Conservation (phyloP, 2,113 vertebrate species). For the Terrapene triunguis region DNA sequence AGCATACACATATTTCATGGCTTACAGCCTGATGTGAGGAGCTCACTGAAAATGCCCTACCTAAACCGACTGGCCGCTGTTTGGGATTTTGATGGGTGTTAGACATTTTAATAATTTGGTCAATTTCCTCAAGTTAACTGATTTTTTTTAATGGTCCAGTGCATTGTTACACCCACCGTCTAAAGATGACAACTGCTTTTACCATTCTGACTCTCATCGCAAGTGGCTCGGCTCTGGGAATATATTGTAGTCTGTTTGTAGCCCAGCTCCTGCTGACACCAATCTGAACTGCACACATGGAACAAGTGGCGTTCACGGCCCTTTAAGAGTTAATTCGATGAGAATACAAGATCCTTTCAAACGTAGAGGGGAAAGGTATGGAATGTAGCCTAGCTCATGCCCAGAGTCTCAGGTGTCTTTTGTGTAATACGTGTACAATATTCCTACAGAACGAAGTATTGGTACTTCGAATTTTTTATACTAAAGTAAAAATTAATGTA, state of each 20-base stretch:
- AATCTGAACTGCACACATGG: fast-evolving
- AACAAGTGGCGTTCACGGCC: not conserved
- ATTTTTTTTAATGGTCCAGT: not conserved
- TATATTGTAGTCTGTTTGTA: not conserved
- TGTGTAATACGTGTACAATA: fast-evolving
- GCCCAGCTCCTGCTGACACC: not conserved
- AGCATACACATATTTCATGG: not conserved
- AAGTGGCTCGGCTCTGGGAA: fast-evolving
- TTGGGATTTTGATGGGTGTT: not conserved
- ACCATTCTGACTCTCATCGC: no score
- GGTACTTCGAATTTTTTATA: not conserved
- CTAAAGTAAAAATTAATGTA: not conserved
- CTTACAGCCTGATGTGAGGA: not conserved
- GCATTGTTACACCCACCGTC: fast-evolving
- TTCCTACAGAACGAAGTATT: not conserved
- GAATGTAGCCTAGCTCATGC: fast-evolving
- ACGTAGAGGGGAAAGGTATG: not conserved
- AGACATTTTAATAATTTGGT: not conserved
- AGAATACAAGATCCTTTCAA: fast-evolving
- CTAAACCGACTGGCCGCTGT: not conserved
- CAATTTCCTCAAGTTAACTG: not conserved
- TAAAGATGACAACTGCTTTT: fast-evolving
- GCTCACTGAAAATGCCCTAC: not conserved
- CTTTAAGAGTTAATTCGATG: fast-evolving
- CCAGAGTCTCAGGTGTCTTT: not conserved